These are phyloP conservation scores for Microcebus jonahi DNA, from an alignment of 2,113 vertebrate genomes.

Conservation along the genomic window DNA sequence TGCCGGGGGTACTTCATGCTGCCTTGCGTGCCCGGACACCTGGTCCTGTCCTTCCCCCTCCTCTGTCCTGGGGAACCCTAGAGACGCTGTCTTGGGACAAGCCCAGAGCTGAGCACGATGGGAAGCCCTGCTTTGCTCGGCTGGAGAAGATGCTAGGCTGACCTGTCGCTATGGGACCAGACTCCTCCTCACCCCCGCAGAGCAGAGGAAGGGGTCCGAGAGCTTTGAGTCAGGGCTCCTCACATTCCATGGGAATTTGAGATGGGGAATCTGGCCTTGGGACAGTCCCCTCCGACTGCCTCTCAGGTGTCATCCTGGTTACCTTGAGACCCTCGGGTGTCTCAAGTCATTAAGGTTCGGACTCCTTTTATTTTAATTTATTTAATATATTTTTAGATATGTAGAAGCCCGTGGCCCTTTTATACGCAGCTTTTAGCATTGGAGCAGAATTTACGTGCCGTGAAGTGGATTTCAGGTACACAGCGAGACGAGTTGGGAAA, in stretches of 20 bases:
- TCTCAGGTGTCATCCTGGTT: not conserved
- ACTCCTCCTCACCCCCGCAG: fast-evolving
- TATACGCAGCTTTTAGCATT: not conserved
- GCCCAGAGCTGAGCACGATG: not conserved
- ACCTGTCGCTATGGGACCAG: fast-evolving
- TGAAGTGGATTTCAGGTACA: not conserved
- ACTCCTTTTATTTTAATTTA: not conserved
- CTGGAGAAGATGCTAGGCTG: not conserved
- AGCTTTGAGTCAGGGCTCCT: not conserved
- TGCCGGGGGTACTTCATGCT: fast-evolving
- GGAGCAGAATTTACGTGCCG: too few species aligned
- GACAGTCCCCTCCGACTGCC: not conserved
- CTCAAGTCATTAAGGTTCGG: not conserved
- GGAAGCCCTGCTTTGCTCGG: not conserved
- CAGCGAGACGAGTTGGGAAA: not conserved
- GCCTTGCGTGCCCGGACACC: not conserved
- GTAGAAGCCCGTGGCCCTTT: not conserved
- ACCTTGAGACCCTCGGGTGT: too few species aligned
- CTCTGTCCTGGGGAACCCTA: not conserved
- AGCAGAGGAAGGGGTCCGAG: not conserved
- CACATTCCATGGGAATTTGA: not conserved
- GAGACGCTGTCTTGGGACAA: not conserved
- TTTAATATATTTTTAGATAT: not conserved
- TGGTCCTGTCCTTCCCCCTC: not conserved
- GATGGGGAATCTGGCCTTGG: too few species aligned